phyloP scores from a whole-genome alignment of 2,797 vertebrate species.

The Dermochelys coriacea region DNA sequence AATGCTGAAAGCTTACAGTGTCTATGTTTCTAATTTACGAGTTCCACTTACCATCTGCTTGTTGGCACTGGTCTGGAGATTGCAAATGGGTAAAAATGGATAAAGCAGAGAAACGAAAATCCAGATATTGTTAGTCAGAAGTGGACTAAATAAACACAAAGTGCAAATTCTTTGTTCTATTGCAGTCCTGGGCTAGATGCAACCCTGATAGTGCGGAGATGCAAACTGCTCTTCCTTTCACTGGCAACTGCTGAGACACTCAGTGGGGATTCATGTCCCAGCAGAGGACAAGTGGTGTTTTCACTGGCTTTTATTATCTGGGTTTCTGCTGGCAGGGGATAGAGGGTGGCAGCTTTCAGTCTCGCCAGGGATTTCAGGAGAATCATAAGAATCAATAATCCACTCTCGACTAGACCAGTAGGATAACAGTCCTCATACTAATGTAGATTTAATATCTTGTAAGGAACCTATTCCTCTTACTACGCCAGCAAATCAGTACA shows the following conservation, averaged over 20 bases:
- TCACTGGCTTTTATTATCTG: neutral
- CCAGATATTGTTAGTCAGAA: slow-evolving; percentile 1
- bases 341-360: neutral
- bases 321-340: accelerated
- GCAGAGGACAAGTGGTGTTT: neutral
- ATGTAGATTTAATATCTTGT: neutral
- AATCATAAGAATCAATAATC: neutral
- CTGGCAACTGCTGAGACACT: accelerated
- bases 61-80: neutral
- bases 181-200: neutral
- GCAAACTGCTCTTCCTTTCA: neutral
- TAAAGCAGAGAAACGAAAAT: slow-evolving; percentile 47
- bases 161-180: neutral
- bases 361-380: neutral
- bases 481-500: neutral
- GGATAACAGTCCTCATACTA: neutral
- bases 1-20: slow-evolving; percentile 39
- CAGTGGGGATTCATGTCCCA: neutral
- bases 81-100: slow-evolving; percentile 42
- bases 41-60: slow-evolving; percentile 43
- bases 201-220: neutral
- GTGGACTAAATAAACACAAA: neutral
- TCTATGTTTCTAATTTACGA: slow-evolving; percentile 47
- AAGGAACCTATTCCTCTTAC: neutral
- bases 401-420: neutral